Conservation (phyloP, 92 coral and sea anemone genomes). For the Paragorgia papillata region DNA sequence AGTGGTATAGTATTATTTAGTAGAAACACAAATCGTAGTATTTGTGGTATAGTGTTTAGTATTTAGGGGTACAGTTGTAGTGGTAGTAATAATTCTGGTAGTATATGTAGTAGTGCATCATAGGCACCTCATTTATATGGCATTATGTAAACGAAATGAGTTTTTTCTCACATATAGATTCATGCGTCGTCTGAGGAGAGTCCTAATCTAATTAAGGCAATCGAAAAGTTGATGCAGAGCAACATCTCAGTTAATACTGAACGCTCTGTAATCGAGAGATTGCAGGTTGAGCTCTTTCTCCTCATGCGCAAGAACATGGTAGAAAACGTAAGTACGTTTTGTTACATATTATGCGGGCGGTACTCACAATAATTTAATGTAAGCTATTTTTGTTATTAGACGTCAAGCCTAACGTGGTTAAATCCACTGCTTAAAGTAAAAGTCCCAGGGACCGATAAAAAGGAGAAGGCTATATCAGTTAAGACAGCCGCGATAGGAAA, state of each 20-base stretch:
- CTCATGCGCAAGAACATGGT: not conserved
- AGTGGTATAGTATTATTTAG: no score
- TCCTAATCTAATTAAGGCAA: slow-evolving; percentile 1
- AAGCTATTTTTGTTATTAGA: not conserved
- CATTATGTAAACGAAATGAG: not conserved
- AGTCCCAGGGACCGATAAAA: not conserved
- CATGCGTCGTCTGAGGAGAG: slow-evolving; percentile 1
- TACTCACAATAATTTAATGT: not conserved
- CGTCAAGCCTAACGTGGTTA: slow-evolving; percentile 17
- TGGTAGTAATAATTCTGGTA: not conserved
- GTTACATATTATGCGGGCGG: not conserved
- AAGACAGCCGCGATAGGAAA: slow-evolving; percentile 7
- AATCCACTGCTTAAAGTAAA: slow-evolving; percentile 24
- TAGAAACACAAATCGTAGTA: no score
- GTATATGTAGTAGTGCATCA: no score
- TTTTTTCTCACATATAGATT: not conserved
- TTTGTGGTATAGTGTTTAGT: no score
- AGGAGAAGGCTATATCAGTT: slow-evolving; percentile 2
- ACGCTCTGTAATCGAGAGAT: slow-evolving; percentile 1
- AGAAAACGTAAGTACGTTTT: slow-evolving; percentile 4
- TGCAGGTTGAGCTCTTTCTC: not conserved
- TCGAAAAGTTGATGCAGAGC: not conserved
- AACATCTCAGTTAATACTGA: not conserved
- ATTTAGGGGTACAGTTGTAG: no score
- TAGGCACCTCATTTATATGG: not conserved